Evolutionary conservation across 2,797 vertebrate species (phyloP).

Genomic region (Premnoplex brunnescens): DNA sequence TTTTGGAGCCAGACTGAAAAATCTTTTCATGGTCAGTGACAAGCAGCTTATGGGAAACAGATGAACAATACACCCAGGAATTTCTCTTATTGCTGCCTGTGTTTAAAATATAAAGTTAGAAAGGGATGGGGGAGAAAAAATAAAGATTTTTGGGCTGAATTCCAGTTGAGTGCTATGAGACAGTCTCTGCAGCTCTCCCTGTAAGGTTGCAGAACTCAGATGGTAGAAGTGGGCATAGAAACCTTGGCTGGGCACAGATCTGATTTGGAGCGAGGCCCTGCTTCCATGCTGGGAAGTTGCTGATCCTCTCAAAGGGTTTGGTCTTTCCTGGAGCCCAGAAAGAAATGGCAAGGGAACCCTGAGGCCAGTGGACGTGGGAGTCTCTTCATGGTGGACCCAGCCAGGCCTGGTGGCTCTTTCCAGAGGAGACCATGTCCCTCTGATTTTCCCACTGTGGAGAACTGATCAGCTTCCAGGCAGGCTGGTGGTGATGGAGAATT

Average conservation of each 20-base stretch:
- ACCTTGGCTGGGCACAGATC: neutral
- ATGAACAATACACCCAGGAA: constrained; percentile 62
- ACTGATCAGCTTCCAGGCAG: neutral
- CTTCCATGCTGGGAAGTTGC: neutral
- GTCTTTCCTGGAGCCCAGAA: neutral
- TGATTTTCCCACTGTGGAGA: neutral
- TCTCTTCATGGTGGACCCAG: neutral
- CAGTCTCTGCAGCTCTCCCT: constrained; percentile 18
- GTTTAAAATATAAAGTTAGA: constrained; percentile 65
- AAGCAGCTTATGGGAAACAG: constrained; percentile 57
- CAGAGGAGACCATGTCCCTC: rapidly evolving
- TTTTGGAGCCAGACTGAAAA: constrained; percentile 22
- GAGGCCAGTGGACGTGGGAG: rapidly evolving
- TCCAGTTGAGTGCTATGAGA: constrained; percentile 10
- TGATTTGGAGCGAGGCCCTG: neutral
- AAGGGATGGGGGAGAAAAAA: neutral
- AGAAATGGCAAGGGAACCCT: neutral
- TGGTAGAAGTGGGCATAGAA: neutral
- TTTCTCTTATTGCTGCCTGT: constrained; percentile 48
- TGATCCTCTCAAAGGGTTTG: neutral
- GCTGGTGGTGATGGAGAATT: neutral
- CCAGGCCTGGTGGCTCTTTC: neutral
- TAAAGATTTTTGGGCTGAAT: constrained; percentile 16
- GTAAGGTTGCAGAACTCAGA: constrained; percentile 26
- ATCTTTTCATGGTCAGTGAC: constrained; percentile 37